These are phyloP conservation scores for Tanypteryx hageni DNA, from an alignment of 2,888 invertebrate genomes.

Conservation along the genomic window DNA sequence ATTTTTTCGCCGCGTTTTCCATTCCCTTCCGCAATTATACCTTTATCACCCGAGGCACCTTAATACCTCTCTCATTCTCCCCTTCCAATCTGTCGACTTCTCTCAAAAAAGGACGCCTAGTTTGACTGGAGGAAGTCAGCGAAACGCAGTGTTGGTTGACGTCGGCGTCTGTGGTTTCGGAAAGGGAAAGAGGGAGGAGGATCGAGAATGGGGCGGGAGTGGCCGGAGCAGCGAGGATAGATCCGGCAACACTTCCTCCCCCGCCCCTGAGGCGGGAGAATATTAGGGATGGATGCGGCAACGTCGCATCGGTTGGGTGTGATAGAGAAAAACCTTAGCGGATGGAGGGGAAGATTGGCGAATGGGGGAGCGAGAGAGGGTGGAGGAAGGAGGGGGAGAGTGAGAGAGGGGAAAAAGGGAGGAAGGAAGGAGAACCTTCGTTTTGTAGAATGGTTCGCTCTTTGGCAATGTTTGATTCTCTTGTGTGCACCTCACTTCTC, in stretches of 20 bases:
- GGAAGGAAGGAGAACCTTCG: background rate
- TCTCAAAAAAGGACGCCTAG: too few relatives aligned
- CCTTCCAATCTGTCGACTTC: too few relatives aligned
- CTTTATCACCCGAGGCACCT: too few relatives aligned
- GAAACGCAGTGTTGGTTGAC: too few relatives aligned
- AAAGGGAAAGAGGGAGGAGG: background rate
- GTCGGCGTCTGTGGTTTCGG: background rate
- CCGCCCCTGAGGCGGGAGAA: background rate
- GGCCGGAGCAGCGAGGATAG: background rate
- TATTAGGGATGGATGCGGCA: background rate
- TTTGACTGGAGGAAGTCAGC: too few relatives aligned
- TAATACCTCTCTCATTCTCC: too few relatives aligned
- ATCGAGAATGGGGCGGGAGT: background rate
- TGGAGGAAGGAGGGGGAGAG: background rate
- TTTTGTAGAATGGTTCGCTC: background rate
- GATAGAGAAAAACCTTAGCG: background rate
- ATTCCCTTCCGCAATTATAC: too few relatives aligned
- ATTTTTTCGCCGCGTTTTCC: too few relatives aligned
- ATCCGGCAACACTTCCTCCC: conserved; percentile 35
- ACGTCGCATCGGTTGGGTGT: background rate
- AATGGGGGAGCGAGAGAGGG: background rate
- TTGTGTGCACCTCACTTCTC: too few relatives aligned
- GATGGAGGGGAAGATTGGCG: background rate
- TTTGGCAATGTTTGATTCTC: too few relatives aligned
- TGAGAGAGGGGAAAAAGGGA: background rate